These are phyloP conservation scores for Hirtodrosophila duncani DNA, from an alignment of 2,888 invertebrate species.

Conservation along the genomic window DNA sequence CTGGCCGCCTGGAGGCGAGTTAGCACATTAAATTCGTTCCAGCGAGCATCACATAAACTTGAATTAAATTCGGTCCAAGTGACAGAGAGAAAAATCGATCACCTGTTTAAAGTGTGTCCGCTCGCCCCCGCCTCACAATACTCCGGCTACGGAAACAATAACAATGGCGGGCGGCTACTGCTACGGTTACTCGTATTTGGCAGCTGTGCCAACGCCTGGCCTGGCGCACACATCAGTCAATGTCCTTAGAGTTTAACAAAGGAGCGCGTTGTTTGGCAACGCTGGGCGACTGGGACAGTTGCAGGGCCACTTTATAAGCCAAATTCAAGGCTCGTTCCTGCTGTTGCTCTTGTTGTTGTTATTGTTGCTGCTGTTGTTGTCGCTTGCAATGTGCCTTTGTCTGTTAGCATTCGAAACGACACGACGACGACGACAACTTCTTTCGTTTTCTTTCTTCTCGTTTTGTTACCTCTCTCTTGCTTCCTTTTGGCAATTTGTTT, in stretches of 20 bases:
- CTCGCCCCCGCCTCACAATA: conserved; percentile 5
- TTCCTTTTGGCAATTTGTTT: conserved; percentile 56
- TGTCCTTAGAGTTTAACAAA: conserved; percentile 70
- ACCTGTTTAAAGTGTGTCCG: conserved; percentile 57
- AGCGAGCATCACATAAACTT: conserved; percentile 2
- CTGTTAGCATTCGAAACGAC: conserved; percentile 51
- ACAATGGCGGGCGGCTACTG: conserved; percentile 46
- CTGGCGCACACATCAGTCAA: conserved; percentile 72
- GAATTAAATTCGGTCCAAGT: conserved; percentile 35
- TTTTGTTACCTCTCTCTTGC: conserved; percentile 4
- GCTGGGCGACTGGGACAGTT: conserved; percentile 36
- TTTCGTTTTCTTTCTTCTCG: conserved; percentile 6
- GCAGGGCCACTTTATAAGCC: conserved; percentile 60
- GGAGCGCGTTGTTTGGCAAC: conserved; percentile 41
- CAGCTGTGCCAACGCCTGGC: conserved; percentile 62
- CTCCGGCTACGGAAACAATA: conserved; percentile 21
- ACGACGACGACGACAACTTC: conserved; percentile 43
- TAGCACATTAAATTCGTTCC: conserved; percentile 38
- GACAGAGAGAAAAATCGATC: conserved; percentile 55
- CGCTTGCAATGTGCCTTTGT: conserved; percentile 50
- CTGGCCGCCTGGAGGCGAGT: conserved; percentile 26
- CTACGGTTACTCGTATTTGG: no score
- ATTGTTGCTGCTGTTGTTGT: conserved; percentile 23
- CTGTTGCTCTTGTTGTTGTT: conserved; percentile 5
- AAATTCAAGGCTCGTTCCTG: conserved; percentile 39